These are phyloP conservation scores for Hemibagrus guttatus DNA, from an alignment of 2,797 vertebrate genomes.

Conservation along the genomic window DNA sequence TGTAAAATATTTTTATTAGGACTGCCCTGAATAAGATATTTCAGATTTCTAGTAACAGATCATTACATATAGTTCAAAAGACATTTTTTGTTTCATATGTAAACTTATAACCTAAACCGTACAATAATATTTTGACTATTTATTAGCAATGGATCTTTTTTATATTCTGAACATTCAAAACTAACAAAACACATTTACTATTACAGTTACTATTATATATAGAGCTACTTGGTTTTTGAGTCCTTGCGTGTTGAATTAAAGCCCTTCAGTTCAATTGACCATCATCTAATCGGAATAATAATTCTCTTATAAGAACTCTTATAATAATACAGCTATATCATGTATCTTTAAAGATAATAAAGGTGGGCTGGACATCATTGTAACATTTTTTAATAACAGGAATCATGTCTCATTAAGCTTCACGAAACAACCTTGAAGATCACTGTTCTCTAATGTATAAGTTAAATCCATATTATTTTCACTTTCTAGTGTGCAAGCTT, in stretches of 20 bases:
- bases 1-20: too few relatives aligned
- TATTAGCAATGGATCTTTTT: neutral
- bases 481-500: neutral
- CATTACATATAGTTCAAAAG: too few relatives aligned
- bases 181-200: neutral
- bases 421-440: neutral
- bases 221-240: neutral
- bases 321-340: neutral
- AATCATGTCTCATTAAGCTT: neutral
- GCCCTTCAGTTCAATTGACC: neutral
- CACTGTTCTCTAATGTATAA: neutral
- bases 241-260: neutral
- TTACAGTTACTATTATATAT: neutral
- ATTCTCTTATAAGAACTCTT: neutral
- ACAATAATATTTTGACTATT: neutral
- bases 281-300: neutral
- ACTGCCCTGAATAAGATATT: too few relatives aligned
- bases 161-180: neutral
- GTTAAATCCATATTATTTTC: neutral
- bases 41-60: too few relatives aligned
- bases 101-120: too few relatives aligned
- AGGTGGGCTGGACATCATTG: too few relatives aligned
- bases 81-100: too few relatives aligned
- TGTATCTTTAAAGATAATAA: neutral
- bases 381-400: neutral